Evolutionary conservation across 1,140 invertebrate genomes (phyloP).

Genomic region (Pararge aegeria): DNA sequence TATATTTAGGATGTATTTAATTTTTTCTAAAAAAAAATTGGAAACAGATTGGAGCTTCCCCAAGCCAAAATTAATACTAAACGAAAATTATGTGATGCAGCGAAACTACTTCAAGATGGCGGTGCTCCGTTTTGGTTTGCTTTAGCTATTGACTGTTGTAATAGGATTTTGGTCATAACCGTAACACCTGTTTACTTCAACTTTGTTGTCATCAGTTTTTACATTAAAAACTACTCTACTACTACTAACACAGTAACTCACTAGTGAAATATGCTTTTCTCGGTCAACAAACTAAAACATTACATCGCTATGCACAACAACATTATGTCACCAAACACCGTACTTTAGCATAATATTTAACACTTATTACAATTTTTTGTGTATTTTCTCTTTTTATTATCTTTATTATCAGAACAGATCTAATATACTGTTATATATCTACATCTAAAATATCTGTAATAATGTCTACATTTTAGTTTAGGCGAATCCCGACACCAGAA

Average conservation of each 20-base stretch:
- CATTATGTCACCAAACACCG: constrained; percentile 59
- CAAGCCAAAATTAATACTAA: too few species aligned
- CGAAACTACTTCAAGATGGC: too few species aligned
- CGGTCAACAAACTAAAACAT: constrained; percentile 2
- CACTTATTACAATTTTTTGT: constrained; percentile 65
- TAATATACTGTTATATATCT: constrained; percentile 26
- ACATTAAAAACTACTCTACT: too few species aligned
- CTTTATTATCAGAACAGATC: constrained; percentile 56
- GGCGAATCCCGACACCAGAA: background rate
- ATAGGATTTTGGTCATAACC: too few species aligned
- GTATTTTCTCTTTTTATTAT: constrained; percentile 13
- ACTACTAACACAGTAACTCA: background rate
- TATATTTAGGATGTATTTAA: too few species aligned
- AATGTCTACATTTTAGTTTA: constrained; percentile 1
- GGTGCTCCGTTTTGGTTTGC: too few species aligned
- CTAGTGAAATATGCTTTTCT: background rate
- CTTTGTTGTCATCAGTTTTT: too few species aligned
- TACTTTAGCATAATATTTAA: constrained; percentile 64
- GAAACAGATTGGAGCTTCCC: too few species aligned
- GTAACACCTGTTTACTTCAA: too few species aligned
- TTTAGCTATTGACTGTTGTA: too few species aligned
- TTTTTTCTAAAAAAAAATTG: too few species aligned
- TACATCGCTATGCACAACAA: constrained; percentile 30
- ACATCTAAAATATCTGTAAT: constrained; percentile 14
- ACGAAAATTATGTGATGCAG: too few species aligned